These are phyloP conservation scores for Diogma glabrata DNA, from an alignment of 2,888 invertebrate genomes.

Conservation along the genomic window DNA sequence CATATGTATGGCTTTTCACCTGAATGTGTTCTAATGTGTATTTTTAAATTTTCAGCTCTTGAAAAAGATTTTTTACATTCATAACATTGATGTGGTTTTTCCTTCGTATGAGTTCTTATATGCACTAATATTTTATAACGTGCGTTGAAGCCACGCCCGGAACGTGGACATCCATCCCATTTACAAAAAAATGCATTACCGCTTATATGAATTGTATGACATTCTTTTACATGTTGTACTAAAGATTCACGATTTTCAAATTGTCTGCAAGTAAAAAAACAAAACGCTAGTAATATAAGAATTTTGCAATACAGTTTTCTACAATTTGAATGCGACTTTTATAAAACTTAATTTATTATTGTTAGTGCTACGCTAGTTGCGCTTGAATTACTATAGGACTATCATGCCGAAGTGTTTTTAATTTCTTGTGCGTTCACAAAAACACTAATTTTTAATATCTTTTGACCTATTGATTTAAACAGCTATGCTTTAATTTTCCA, in stretches of 20 bases:
- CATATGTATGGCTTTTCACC: slow-evolving; percentile 89
- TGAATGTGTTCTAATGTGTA: slow-evolving; percentile 82
- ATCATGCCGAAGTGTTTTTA: too few species aligned
- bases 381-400: too few species aligned
- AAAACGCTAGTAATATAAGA: too few species aligned
- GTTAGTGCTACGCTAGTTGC: too few species aligned
- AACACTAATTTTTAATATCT: too few species aligned
- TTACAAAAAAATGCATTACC: slow-evolving; percentile 77
- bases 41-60: slow-evolving; percentile 83
- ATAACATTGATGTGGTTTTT: slow-evolving; percentile 79
- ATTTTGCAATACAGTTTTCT: too few species aligned
- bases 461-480: too few species aligned
- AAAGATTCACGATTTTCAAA: slow-evolving; percentile 60
- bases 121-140: slow-evolving; percentile 93
- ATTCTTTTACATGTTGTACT: slow-evolving; percentile 64
- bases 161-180: slow-evolving; percentile 75
- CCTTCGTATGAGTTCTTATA: slow-evolving; percentile 87
- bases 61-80: slow-evolving; percentile 86
- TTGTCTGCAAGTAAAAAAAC: slow-evolving; percentile 22
- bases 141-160: slow-evolving; percentile 81
- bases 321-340: too few species aligned
- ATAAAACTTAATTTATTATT: too few species aligned
- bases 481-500: too few species aligned
- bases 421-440: too few species aligned
- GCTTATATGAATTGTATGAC: slow-evolving; percentile 59